Evolutionary conservation across 2,113 vertebrate genomes (phyloP), one percentile per base, ranked within the genome.

Genomic region (Tychaedon coryphoeus): DNA sequence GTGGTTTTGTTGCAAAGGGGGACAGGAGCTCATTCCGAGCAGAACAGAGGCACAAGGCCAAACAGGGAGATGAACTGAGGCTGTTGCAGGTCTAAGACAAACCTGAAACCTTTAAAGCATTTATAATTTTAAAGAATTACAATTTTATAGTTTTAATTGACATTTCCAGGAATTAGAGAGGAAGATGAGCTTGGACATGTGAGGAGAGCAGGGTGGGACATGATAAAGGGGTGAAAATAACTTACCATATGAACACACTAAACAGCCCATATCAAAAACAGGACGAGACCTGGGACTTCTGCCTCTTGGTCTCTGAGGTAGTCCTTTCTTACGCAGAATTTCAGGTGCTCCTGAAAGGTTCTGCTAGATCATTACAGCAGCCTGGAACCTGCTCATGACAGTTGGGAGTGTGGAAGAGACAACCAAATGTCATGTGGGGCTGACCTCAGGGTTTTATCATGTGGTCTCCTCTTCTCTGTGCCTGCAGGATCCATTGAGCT

Each of bases 401-500:
- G 23, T 54, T 66, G 47, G 64, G 58, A 58, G 3, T 0, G 0
- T 22, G 34, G 45, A 29, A 24, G 70, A 69, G 74, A 34, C 19
- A 75, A 17, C 5, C 29, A 79, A 17, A 67, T 29, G 17, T 19
- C 1, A 0, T 36, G 25, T 57, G 62, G 7, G 42, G 18, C 42
- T 80, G 45, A 60, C 8, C 34, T 43, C 42, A 57, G n/a, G 12
- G 19, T 88, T 62, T 92, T 65, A 72, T 23, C 7, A 1, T 4
- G 40, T 60, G 31, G 29, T 87, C 15, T 87, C 16, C 24, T 80
- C 51, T 72, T 84, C 74, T 6, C 22, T 90, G 51, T 95, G 22
- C 83, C 77, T 75, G 18, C 95, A 99, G 99, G 99, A 29, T 97
- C 98, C 86, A 97, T 99, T 2, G 99, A 99, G 95, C 92, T 99